Evolutionary conservation across 2,797 vertebrate genomes (phyloP).

Genomic region (Channa striata): DNA sequence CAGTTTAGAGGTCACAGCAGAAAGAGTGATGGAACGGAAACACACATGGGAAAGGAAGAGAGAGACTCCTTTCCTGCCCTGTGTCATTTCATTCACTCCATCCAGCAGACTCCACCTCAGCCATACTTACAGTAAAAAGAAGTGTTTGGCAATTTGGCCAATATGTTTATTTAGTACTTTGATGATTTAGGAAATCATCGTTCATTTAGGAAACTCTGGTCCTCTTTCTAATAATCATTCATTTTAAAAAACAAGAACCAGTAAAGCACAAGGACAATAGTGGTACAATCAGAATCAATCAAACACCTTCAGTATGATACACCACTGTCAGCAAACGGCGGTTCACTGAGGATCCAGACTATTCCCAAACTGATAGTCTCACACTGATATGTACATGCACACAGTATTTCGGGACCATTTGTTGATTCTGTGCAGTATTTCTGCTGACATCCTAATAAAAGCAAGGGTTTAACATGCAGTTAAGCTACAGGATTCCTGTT

Average conservation of each 20-base stretch:
- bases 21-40: slow-evolving; percentile 63
- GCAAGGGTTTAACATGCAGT: too few relatives aligned
- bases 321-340: slow-evolving; percentile 34
- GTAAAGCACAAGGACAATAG: slow-evolving; percentile 7
- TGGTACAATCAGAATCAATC: background rate
- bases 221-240: slow-evolving; percentile 3
- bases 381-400: background rate
- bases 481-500: too few relatives aligned
- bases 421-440: background rate
- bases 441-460: background rate
- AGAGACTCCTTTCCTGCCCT: slow-evolving; percentile 77
- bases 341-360: slow-evolving; percentile 23
- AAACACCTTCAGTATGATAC: slow-evolving; percentile 45
- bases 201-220: background rate
- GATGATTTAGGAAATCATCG: background rate
- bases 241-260: slow-evolving; percentile 7
- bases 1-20: slow-evolving; percentile 60
- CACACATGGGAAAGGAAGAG: slow-evolving; percentile 51
- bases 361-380: slow-evolving; percentile 67
- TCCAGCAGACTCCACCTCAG: slow-evolving; percentile 3
- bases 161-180: background rate
- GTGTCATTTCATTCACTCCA: slow-evolving; percentile 24
- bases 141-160: background rate
- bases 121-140: background rate
- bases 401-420: background rate